Percentiles rank a stretch among this genome's conserved stretches.
phyloP scores from a whole-genome alignment of 2,797 vertebrate species.

The Nannoperca australis region DNA sequence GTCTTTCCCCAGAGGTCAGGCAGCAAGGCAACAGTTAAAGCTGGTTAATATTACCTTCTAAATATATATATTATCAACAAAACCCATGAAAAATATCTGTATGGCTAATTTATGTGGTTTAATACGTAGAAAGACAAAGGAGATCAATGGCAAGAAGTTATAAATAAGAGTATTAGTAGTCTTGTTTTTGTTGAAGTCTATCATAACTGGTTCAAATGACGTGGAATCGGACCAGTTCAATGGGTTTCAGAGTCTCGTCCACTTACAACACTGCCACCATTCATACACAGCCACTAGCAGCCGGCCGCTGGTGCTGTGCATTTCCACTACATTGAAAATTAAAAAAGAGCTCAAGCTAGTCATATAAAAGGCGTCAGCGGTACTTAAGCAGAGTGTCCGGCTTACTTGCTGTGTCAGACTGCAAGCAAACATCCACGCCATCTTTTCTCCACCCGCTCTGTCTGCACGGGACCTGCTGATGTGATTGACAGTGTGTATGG shows the following conservation, averaged over 20 bases:
- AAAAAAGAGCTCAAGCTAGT: constrained; percentile 4
- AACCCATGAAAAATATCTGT: background rate
- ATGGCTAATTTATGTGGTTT: background rate
- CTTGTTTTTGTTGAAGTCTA: background rate
- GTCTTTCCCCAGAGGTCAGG: background rate
- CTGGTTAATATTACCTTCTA: background rate
- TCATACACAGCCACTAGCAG: background rate
- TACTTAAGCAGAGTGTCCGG: background rate
- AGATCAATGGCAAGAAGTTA: background rate
- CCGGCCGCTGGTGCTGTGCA: background rate
- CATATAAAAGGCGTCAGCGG: background rate
- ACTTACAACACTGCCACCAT: background rate
- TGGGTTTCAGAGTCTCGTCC: background rate
- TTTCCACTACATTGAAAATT: constrained; percentile 18
- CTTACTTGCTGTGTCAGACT: constrained; percentile 21
- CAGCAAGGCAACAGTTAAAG: background rate
- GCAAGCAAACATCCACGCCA: constrained; percentile 4
- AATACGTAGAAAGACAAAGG: background rate
- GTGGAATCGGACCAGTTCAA: too few species aligned
- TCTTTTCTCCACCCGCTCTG: constrained; percentile 12
- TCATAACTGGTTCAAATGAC: too few species aligned
- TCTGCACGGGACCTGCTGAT: constrained; percentile 30
- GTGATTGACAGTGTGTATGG: constrained; percentile 17
- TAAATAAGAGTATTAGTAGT: background rate
- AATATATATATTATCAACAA: background rate